These are phyloP conservation scores for Sarcophilus harrisii DNA, from an alignment of 2,797 vertebrate species.

Conservation along the genomic window DNA sequence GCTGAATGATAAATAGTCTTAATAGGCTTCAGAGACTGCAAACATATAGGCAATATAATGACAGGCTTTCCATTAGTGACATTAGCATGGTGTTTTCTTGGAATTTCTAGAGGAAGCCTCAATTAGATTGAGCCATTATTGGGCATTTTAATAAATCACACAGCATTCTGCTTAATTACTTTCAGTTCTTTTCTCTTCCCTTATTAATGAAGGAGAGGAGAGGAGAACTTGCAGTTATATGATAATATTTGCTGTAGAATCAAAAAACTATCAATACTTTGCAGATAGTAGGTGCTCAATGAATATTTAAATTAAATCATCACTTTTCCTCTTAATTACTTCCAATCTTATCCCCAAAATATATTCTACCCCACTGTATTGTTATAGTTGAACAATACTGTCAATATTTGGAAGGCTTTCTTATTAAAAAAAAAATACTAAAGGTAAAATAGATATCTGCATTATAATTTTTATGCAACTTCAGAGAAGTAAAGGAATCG, in stretches of 20 bases:
- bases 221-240: neutral
- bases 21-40: constrained; percentile 44
- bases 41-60: constrained; percentile 32
- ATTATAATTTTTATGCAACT: neutral
- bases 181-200: neutral
- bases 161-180: constrained; percentile 55
- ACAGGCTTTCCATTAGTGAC: constrained; percentile 60
- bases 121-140: constrained; percentile 37
- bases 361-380: neutral
- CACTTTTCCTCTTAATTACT: neutral
- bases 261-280: neutral
- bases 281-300: neutral
- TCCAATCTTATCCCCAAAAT: neutral
- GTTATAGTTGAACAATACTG: neutral
- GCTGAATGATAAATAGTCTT: constrained; percentile 62
- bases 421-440: neutral
- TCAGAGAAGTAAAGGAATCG: neutral
- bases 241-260: neutral
- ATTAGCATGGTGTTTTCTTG: constrained; percentile 50
- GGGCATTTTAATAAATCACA: constrained; percentile 66
- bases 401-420: neutral
- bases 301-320: neutral
- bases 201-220: constrained; percentile 39
- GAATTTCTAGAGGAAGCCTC: constrained; percentile 50
- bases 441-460: neutral